These are phyloP conservation scores for Tringa solitaria DNA, from an alignment of 2,113 vertebrate genomes.

Conservation along the genomic window DNA sequence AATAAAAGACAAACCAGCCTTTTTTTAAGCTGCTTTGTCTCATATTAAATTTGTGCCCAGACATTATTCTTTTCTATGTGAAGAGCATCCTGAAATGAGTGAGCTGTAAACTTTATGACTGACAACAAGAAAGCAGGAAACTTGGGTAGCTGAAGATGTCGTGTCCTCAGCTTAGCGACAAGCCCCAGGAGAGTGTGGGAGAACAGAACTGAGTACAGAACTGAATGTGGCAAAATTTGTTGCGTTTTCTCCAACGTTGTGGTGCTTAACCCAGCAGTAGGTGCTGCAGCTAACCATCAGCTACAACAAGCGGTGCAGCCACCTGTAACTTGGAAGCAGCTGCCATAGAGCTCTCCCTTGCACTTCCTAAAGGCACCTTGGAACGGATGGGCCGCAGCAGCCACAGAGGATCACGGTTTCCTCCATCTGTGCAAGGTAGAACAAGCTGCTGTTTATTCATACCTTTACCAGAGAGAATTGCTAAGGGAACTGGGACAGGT, in stretches of 20 bases:
- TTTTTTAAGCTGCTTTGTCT: constrained; percentile 4
- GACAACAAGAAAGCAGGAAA: neutral
- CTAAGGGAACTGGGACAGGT: neutral
- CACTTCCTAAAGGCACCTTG: neutral
- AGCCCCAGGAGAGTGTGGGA: neutral
- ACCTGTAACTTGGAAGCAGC: neutral
- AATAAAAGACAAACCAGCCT: neutral
- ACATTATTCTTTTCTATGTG: neutral
- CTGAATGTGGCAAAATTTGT: neutral
- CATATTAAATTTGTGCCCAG: neutral
- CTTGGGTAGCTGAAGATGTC: neutral
- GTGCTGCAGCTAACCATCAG: neutral
- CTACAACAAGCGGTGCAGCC: neutral
- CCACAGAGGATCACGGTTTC: neutral
- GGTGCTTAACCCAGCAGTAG: neutral
- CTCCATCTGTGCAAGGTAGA: neutral
- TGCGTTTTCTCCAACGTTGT: neutral
- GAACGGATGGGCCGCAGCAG: neutral
- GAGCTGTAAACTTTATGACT: neutral
- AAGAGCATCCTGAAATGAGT: neutral
- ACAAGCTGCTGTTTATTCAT: neutral
- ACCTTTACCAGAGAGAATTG: neutral
- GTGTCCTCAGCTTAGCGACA: neutral
- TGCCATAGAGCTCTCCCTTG: neutral
- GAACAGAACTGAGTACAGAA: neutral